phyloP scores from a whole-genome alignment of 2,797 vertebrate species.

The Pachyuromys duprasi region DNA sequence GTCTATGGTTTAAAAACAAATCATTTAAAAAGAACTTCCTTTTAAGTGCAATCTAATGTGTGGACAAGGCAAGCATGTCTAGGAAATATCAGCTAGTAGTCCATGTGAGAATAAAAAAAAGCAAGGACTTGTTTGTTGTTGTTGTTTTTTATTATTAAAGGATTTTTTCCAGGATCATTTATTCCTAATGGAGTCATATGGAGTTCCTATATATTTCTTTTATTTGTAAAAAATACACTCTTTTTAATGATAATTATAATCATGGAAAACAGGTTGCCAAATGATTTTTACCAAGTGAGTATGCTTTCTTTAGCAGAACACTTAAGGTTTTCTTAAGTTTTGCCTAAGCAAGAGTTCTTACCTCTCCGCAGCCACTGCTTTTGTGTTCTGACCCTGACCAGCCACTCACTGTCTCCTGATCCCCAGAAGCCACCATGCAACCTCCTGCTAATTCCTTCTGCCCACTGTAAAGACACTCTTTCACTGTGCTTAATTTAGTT shows the following conservation, averaged over 20 bases:
- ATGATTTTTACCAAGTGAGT: neutral
- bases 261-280: neutral
- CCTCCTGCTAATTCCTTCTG: neutral
- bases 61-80: neutral
- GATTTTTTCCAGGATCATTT: neutral
- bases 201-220: neutral
- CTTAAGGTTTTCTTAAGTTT: neutral
- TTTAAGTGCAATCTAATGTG: neutral
- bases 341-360: neutral
- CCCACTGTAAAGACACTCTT: neutral
- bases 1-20: neutral
- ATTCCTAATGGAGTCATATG: neutral
- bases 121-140: neutral
- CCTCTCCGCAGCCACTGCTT: neutral
- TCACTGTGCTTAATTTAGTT: conserved; percentile 10
- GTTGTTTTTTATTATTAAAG: neutral
- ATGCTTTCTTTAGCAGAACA: neutral
- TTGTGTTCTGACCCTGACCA: neutral
- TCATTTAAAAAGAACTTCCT: conserved; percentile 7
- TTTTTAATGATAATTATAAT: conserved; percentile 17
- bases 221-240: neutral
- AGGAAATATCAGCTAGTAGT: neutral
- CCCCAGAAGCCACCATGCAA: neutral
- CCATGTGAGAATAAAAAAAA: neutral
- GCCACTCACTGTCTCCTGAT: neutral